phyloP scores from a whole-genome alignment of 2,888 invertebrate species.

The Stictocephala bisonia region DNA sequence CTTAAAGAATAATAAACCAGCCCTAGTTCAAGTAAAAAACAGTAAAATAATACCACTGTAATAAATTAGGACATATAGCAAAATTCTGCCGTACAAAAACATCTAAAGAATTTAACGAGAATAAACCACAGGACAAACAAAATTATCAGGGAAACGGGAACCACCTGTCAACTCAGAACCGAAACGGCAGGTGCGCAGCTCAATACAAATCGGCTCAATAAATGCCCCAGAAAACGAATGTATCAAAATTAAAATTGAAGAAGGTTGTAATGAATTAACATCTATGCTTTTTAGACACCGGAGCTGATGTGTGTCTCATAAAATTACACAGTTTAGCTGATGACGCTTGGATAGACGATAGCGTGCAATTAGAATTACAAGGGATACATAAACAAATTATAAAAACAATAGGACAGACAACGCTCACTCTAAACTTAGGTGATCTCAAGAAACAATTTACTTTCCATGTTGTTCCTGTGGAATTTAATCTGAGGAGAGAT shows the following conservation, averaged over 20 bases:
- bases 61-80: not conserved
- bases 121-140: not conserved
- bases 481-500: not conserved
- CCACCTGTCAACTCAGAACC: not conserved
- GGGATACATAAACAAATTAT: not conserved
- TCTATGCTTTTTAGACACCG: not conserved
- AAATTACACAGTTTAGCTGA: not conserved
- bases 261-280: not conserved
- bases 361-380: not conserved
- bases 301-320: not conserved
- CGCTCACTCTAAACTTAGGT: not conserved
- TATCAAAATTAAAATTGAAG: not conserved
- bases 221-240: not conserved
- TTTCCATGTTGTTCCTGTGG: not conserved
- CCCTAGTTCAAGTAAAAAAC: not conserved
- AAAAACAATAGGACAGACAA: not conserved
- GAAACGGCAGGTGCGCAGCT: not conserved
- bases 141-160: not conserved
- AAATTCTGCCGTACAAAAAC: not conserved
- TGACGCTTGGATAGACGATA: not conserved
- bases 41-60: not conserved
- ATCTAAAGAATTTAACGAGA: not conserved
- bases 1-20: not conserved
- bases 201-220: constrained; percentile 4
- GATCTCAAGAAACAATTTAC: not conserved